phyloP scores from a whole-genome alignment of 2,797 vertebrate species.

The Scarus forsteni region DNA sequence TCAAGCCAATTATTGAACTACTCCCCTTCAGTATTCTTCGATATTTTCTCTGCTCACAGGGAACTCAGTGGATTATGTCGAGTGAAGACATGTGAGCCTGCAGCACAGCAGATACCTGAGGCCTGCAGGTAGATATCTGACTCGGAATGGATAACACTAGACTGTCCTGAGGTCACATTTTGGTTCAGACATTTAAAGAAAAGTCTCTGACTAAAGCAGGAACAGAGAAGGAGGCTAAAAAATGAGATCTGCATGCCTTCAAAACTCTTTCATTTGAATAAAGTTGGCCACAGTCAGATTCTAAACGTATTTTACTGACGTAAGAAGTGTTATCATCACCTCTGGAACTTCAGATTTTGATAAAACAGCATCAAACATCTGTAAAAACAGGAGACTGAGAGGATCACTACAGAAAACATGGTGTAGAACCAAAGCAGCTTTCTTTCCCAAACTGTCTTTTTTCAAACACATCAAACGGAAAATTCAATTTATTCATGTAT shows the following conservation, averaged over 20 bases:
- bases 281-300: not conserved
- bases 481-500: not conserved
- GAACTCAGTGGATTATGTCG: not conserved
- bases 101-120: not conserved
- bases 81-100: not conserved
- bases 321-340: no score
- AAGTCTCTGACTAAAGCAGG: not conserved
- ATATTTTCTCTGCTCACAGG: not conserved
- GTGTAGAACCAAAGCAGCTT: not conserved
- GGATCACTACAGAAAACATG: not conserved
- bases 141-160: not conserved
- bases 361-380: no score
- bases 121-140: not conserved
- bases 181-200: not conserved
- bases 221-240: not conserved
- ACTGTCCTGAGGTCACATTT: conserved; percentile 1
- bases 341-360: no score
- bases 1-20: not conserved
- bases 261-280: not conserved
- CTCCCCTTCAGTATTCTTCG: not conserved
- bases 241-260: not conserved
- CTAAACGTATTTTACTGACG: no score
- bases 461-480: not conserved
- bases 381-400: no score
- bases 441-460: no score